Conservation (phyloP, 2,797 vertebrate genomes). For the Aldrovandia affinis region DNA sequence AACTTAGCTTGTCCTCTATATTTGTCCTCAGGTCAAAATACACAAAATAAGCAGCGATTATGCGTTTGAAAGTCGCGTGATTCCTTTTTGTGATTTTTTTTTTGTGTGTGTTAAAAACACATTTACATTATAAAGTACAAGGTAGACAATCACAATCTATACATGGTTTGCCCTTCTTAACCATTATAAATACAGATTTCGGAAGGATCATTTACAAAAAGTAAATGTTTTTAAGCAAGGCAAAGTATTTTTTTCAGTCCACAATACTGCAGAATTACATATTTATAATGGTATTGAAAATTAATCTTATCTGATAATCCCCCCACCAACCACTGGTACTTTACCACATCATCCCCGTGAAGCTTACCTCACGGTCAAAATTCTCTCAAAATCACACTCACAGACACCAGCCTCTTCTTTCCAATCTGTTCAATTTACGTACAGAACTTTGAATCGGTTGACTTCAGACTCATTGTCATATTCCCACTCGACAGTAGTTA, state of each 20-base stretch:
- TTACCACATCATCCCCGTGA: not conserved
- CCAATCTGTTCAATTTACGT: not conserved
- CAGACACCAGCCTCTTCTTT: not conserved
- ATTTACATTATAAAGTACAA: constrained; percentile 89
- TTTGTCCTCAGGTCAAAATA: constrained; percentile 82
- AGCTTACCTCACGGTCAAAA: constrained; percentile 12
- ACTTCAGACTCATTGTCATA: constrained; percentile 19
- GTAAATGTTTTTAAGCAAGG: constrained; percentile 41
- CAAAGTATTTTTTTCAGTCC: constrained; percentile 43
- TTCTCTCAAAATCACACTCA: constrained; percentile 21
- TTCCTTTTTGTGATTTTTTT: constrained; percentile 55
- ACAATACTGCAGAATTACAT: constrained; percentile 34
- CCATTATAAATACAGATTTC: constrained; percentile 85
- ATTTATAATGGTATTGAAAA: constrained; percentile 47
- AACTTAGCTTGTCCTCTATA: constrained; percentile 74
- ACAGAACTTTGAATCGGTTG: not conserved
- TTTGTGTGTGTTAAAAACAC: constrained; percentile 79
- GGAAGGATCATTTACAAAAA: constrained; percentile 82
- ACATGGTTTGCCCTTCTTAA: constrained; percentile 85
- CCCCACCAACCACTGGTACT: not conserved
- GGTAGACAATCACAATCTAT: constrained; percentile 84
- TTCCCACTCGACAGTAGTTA: constrained; percentile 13
- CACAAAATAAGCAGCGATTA: constrained; percentile 81
- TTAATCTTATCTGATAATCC: constrained; percentile 1
- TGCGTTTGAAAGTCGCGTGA: constrained; percentile 77